Percentiles rank a stretch among this genome's conserved stretches.
These are phyloP conservation scores for Aurelia aurita DNA, from an alignment of 30 jellyfish, hydroid and myxozoan genomes.

Conservation along the genomic window DNA sequence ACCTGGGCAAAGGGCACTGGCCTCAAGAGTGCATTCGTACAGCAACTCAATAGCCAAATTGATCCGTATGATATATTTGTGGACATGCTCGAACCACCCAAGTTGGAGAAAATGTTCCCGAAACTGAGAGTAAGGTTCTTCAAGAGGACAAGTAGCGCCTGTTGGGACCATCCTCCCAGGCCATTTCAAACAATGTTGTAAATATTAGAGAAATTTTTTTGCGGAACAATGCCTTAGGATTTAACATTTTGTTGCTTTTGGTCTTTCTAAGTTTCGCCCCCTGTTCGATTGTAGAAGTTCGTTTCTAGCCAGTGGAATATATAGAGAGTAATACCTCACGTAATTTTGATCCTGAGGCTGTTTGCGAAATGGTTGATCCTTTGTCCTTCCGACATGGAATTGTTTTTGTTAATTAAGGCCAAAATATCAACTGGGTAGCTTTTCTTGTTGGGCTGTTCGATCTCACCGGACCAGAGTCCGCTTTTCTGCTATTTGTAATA, in stretches of 20 bases:
- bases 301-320: too few relatives aligned
- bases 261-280: background rate
- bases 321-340: too few relatives aligned
- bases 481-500: too few relatives aligned
- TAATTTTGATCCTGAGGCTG: too few relatives aligned
- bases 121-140: conserved; percentile 86
- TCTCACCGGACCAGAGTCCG: too few relatives aligned
- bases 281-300: too few relatives aligned
- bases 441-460: too few relatives aligned
- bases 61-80: conserved; percentile 86
- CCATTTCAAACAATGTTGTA: conserved; percentile 32
- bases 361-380: too few relatives aligned
- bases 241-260: background rate
- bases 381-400: too few relatives aligned
- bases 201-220: background rate
- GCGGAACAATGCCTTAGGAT: background rate
- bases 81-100: conserved; percentile 75
- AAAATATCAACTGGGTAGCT: too few relatives aligned
- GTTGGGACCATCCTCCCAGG: conserved; percentile 94
- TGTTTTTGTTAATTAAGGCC: too few relatives aligned
- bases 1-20: conserved; percentile 86
- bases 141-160: conserved; percentile 97
- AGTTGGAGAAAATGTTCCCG: conserved; percentile 83
- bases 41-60: conserved; percentile 60
- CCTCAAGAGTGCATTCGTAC: conserved; percentile 48